These are phyloP conservation scores for Mus pahari DNA, from an alignment of 2,113 vertebrate genomes.

Conservation along the genomic window DNA sequence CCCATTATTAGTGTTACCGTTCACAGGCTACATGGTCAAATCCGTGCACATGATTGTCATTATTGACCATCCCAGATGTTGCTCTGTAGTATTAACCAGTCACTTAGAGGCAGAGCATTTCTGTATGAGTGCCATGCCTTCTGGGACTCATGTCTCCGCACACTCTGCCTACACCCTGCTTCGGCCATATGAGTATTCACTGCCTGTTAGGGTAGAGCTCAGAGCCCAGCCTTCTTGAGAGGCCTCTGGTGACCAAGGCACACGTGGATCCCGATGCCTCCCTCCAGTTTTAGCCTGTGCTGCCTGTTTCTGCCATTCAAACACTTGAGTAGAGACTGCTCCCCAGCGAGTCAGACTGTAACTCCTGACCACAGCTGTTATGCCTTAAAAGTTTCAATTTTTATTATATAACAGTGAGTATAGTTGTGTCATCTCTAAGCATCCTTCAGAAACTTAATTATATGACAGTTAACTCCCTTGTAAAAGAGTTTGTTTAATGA, in stretches of 20 bases:
- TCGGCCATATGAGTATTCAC: accelerated
- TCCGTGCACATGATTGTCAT: background rate
- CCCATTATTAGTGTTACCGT: background rate
- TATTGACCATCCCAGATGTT: background rate
- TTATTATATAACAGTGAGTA: background rate
- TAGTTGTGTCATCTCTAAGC: background rate
- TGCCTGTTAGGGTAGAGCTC: background rate
- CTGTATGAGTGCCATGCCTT: background rate
- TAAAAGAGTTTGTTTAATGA: slow-evolving; percentile 3
- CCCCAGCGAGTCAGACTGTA: background rate
- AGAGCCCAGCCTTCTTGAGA: background rate
- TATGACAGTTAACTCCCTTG: background rate
- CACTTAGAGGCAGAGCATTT: background rate
- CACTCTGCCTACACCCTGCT: accelerated
- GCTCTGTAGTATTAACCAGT: background rate
- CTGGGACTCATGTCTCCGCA: background rate
- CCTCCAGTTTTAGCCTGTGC: background rate
- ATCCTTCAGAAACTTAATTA: slow-evolving; percentile 18
- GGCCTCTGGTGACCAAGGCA: background rate
- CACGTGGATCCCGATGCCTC: background rate
- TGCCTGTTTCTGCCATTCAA: background rate
- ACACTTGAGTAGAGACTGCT: background rate
- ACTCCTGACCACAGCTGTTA: background rate
- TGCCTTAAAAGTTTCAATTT: slow-evolving; percentile 7
- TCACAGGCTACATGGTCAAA: background rate